phyloP scores from a whole-genome alignment of 2,888 invertebrate genomes.

The Acronicta alni region DNA sequence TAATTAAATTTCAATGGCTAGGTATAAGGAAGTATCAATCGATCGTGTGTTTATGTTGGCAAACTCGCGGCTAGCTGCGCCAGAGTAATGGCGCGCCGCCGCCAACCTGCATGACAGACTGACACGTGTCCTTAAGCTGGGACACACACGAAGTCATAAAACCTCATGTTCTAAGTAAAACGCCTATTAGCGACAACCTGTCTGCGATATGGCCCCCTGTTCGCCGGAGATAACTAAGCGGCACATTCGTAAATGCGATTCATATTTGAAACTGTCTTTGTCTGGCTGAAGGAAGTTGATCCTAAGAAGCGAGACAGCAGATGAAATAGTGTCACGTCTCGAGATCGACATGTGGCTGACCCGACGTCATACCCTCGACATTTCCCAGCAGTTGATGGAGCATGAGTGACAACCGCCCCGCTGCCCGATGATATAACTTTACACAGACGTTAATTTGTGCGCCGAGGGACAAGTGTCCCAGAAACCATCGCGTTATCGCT shows the following conservation, averaged over 20 bases:
- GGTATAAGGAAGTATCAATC: conserved; percentile 69
- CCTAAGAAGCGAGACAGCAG: conserved; percentile 81
- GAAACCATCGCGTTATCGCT: conserved; percentile 77
- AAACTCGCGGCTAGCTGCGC: conserved; percentile 70
- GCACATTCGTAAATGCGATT: conserved; percentile 76
- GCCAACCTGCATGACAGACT: conserved; percentile 76
- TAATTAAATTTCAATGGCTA: conserved; percentile 78
- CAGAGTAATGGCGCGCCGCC: conserved; percentile 73
- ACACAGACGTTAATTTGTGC: conserved; percentile 85
- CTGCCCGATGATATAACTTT: conserved; percentile 82
- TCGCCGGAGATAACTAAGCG: conserved; percentile 79
- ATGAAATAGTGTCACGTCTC: conserved; percentile 85
- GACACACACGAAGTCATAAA: conserved; percentile 85
- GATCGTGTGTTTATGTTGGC: conserved; percentile 82
- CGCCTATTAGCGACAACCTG: conserved; percentile 88
- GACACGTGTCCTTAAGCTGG: conserved; percentile 78
- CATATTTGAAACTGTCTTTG: conserved; percentile 80
- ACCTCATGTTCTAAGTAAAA: conserved; percentile 83
- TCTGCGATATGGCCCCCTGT: conserved; percentile 81
- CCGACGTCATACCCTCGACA: conserved; percentile 84
- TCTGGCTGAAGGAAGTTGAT: conserved; percentile 76
- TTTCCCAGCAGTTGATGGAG: conserved; percentile 88
- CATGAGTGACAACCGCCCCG: conserved; percentile 86
- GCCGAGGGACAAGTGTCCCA: conserved; percentile 77
- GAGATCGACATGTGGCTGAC: conserved; percentile 85